Evolutionary conservation across 2,113 vertebrate genomes (phyloP).

Genomic region (Sander vitreus): DNA sequence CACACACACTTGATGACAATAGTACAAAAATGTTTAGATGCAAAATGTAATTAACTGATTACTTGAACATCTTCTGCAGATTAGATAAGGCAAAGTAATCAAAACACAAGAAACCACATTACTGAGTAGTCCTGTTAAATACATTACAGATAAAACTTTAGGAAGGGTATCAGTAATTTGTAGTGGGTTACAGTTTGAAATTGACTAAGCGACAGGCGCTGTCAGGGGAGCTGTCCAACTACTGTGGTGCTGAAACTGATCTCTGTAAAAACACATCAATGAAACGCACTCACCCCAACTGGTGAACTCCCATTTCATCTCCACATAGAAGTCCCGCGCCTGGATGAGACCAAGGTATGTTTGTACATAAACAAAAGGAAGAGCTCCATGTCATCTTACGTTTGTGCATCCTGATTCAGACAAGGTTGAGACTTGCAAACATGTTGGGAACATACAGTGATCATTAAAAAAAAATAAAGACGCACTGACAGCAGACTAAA

Average conservation of each 20-base stretch:
- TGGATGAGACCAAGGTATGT: conserved; percentile 63
- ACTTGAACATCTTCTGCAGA: neutral
- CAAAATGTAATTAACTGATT: neutral
- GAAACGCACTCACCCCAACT: conserved; percentile 91
- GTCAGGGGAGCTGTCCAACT: conserved; percentile 73
- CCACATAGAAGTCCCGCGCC: conserved; percentile 96
- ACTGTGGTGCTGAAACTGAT: conserved; percentile 77
- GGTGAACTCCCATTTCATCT: conserved; percentile 99
- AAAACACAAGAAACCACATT: neutral
- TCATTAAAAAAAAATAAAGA: neutral
- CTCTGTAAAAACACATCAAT: conserved; percentile 20
- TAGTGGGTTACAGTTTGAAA: neutral
- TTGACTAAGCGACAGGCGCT: conserved; percentile 13
- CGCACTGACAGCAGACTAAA: too few relatives aligned
- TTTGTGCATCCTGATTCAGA: neutral
- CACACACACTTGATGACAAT: neutral
- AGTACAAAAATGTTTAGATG: too few relatives aligned
- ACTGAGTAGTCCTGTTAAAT: neutral
- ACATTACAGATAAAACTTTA: neutral
- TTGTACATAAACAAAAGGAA: neutral
- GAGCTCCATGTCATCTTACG: neutral
- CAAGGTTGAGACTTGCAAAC: neutral
- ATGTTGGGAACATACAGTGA: neutral
- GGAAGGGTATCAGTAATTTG: neutral
- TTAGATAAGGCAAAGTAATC: neutral